A percentile compares a stretch with the other conserved stretches of the same genome.
Evolutionary conservation across 2,113 vertebrate genomes (phyloP).

Genomic region (Tachuris rubrigastra): DNA sequence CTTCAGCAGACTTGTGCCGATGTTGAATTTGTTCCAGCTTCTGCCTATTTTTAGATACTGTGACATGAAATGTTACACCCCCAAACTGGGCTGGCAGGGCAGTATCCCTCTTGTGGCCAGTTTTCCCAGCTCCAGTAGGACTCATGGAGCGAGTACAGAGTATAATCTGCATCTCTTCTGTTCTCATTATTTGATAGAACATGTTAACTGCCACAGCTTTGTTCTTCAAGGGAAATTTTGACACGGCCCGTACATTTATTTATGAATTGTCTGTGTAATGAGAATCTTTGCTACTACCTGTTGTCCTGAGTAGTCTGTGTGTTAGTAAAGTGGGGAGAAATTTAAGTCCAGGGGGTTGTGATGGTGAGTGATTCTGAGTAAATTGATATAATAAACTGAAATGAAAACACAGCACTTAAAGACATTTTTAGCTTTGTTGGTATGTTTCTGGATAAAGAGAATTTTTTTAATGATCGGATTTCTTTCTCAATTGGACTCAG

Average conservation of each 20-base stretch:
- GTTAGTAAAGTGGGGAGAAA: background rate
- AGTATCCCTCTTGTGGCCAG: background rate
- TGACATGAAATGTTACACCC: conserved; percentile 3
- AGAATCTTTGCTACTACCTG: background rate
- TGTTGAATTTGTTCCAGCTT: conserved; percentile 21
- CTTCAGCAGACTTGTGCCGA: background rate
- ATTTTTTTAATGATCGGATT: background rate
- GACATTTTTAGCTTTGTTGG: conserved; percentile 2
- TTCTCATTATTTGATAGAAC: background rate
- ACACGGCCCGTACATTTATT: background rate
- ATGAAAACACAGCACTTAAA: background rate
- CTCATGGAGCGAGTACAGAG: background rate
- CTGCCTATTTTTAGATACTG: conserved; percentile 13
- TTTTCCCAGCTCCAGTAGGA: background rate
- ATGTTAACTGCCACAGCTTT: background rate
- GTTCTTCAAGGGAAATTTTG: background rate
- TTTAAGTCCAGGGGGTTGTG: background rate
- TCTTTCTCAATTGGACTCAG: background rate
- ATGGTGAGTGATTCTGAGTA: background rate
- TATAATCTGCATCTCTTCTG: background rate
- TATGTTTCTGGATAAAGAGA: background rate
- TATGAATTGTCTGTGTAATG: background rate
- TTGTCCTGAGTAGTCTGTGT: background rate
- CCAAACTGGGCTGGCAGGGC: background rate
- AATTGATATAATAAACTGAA: background rate